Conservation (phyloP, 1,140 invertebrate species). For the Calliphora vicina region DNA sequence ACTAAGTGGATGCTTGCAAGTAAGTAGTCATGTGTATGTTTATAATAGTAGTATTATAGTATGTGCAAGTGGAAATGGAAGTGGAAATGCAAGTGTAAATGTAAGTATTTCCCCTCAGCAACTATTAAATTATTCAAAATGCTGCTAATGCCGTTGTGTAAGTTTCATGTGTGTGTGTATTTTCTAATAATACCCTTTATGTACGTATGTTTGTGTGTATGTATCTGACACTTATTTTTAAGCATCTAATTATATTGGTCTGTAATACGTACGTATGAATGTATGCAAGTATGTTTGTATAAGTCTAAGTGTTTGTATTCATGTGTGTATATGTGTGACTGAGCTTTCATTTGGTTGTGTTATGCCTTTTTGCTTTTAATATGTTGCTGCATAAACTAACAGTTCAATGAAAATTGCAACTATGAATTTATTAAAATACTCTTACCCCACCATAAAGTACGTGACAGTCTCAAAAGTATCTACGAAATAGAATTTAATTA, state of each 20-base stretch:
- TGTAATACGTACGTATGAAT: not conserved
- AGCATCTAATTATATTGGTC: not conserved
- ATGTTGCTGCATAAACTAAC: not conserved
- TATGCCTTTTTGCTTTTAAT: not conserved
- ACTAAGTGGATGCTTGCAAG: not conserved
- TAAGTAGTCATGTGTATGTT: not conserved
- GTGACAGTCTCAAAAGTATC: slow-evolving; percentile 30
- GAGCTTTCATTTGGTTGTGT: not conserved
- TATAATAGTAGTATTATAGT: too few species aligned
- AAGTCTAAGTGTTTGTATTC: too few species aligned
- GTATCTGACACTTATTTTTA: not conserved
- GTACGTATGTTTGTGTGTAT: too few species aligned
- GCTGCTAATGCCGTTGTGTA: not conserved
- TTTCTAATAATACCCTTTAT: too few species aligned
- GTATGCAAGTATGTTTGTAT: not conserved
- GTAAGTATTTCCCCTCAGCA: not conserved
- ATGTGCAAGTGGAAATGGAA: too few species aligned
- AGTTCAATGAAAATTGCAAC: slow-evolving; percentile 10
- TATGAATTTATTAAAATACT: slow-evolving; percentile 18
- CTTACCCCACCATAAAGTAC: slow-evolving; percentile 2
- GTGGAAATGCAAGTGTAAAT: not conserved
- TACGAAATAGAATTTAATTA: slow-evolving; percentile 14
- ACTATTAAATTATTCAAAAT: not conserved
- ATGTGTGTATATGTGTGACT: not conserved
- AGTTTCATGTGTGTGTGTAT: not conserved